Evolutionary conservation across 2,888 invertebrate species (phyloP), one percentile per base, ranked within the genome.

Genomic region (Ophion costatus): DNA sequence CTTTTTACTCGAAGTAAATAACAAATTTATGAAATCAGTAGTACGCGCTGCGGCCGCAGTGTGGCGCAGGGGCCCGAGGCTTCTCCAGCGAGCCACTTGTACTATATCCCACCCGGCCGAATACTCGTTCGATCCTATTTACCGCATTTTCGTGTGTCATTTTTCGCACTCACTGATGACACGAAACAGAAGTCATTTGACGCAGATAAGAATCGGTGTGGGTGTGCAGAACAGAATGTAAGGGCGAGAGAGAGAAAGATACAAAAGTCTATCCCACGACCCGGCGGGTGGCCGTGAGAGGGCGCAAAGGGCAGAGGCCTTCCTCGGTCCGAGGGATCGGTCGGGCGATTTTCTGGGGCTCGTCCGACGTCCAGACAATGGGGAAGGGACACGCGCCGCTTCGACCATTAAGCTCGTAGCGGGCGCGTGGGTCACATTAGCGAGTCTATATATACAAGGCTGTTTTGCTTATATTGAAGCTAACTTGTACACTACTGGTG

Each of bases 341-440:
- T 67, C 80, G 80, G 79, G 57, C 69, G 56, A 80, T 80, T 80
- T 78, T 51, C 24, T 61, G 63, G 63, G 71, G 56, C 73, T 80
- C 57, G 57, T 80, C 56, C 17, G 24, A 29, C 67, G 67, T 66
- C 74, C 85, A 77, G 85, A 85, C 85, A 85, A 85, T 85, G 74
- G 78, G 77, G 71, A 66, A 73, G 67, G 80, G 85, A 85, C 85
- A 85, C 85, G 85, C 85, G 85, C 85, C 85, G 82, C 73, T 80
- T 80, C 85, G 82, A 85, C 82, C 85, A 85, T 85, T 85, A 85
- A 85, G 82, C 82, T 80, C 61, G 82, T 80, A 82, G 77, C 80
- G 69, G 82, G 85, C 82, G 85, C 82, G 85, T 85, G 82, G 82
- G 77, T 69, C 85, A 82, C 85, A 85, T 85, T 85, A 85, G 77